These are phyloP conservation scores for Artibeus lituratus DNA, from an alignment of 2,797 vertebrate species.

Conservation along the genomic window DNA sequence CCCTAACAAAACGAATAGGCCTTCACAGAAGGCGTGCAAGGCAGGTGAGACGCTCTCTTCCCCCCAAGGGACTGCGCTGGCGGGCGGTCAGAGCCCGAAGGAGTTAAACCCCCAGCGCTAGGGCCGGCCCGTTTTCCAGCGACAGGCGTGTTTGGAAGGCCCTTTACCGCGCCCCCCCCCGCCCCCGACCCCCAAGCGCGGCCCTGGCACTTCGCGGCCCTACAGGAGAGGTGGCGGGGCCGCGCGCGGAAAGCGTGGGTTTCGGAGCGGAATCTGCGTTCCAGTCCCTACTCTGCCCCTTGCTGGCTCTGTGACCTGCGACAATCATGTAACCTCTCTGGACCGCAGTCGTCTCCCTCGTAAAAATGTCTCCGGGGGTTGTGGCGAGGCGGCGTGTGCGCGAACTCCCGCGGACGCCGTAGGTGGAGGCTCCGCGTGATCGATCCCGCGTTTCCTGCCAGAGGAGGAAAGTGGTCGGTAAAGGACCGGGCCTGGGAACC, in stretches of 20 bases:
- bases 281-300: not conserved
- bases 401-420: not conserved
- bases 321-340: not conserved
- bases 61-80: not conserved
- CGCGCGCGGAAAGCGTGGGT: rapidly evolving
- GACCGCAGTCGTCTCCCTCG: not conserved
- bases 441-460: not conserved
- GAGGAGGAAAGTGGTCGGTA: not conserved
- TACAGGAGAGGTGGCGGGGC: not conserved
- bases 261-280: not conserved
- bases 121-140: not conserved
- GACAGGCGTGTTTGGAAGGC: not conserved
- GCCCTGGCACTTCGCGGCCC: not conserved
- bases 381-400: too few relatives aligned
- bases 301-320: not conserved
- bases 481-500: not conserved
- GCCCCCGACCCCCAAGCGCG: not conserved
- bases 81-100: not conserved
- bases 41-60: not conserved
- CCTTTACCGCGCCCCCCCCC: not conserved
- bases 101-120: not conserved
- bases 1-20: not conserved
- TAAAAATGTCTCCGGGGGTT: not conserved
- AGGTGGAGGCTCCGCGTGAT: not conserved
- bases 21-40: not conserved